These are phyloP conservation scores for Eurois occulta DNA, from an alignment of 2,888 invertebrate species.

Conservation along the genomic window DNA sequence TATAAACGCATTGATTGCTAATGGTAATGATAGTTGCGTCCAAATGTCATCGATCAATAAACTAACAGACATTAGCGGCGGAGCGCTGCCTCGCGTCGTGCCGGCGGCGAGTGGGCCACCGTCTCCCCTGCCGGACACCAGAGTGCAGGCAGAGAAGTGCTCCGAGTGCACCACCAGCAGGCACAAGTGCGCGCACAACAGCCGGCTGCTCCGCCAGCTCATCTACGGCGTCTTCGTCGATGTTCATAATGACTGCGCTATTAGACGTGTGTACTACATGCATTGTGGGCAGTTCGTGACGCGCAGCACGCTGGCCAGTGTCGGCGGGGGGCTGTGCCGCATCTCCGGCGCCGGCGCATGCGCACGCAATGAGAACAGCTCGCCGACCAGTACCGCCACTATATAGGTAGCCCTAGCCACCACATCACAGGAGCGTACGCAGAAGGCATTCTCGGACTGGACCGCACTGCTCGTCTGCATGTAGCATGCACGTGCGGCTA, in stretches of 20 bases:
- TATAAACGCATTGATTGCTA: slow-evolving; percentile 28
- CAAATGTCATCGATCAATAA: slow-evolving; percentile 73
- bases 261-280: background rate
- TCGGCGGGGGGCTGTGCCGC: slow-evolving; percentile 8
- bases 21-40: slow-evolving; percentile 31
- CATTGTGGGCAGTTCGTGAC: background rate
- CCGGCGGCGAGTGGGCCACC: background rate
- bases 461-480: background rate
- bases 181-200: background rate
- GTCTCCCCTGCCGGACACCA: background rate
- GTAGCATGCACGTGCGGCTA: no score
- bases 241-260: background rate
- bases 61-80: slow-evolving; percentile 54
- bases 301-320: background rate
- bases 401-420: background rate
- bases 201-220: background rate
- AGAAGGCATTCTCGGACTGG: slow-evolving; percentile 14
- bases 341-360: background rate
- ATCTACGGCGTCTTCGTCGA: background rate
- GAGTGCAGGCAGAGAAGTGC: background rate
- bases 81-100: background rate
- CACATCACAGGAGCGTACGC: background rate
- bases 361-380: slow-evolving; percentile 1
- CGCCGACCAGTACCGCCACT: background rate
- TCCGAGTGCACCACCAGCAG: no score